phyloP scores from a whole-genome alignment of 2,113 vertebrate species.

The Melanerpes aurifrons region DNA sequence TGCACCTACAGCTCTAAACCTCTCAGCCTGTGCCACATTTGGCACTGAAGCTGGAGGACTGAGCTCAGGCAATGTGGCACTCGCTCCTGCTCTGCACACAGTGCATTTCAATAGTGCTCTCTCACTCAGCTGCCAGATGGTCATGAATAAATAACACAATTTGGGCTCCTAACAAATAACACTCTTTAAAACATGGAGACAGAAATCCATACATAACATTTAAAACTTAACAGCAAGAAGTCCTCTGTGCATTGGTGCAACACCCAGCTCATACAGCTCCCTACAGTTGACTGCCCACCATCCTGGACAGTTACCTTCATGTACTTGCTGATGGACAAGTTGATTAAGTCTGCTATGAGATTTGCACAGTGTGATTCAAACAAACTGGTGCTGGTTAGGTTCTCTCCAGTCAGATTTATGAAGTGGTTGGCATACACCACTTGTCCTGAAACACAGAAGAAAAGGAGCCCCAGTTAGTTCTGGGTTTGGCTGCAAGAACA shows the following conservation, averaged over 20 bases:
- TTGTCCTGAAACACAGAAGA: slow-evolving; percentile 81
- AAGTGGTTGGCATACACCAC: slow-evolving; percentile 91
- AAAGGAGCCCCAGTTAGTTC: slow-evolving; percentile 27
- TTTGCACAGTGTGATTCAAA: slow-evolving; percentile 91
- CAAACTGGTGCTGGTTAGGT: slow-evolving; percentile 88
- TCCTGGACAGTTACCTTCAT: slow-evolving; percentile 83
- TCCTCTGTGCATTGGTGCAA: background rate
- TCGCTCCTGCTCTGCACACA: slow-evolving; percentile 60
- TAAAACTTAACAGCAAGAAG: slow-evolving; percentile 29
- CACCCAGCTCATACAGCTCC: background rate
- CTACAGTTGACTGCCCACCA: background rate
- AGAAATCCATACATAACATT: slow-evolving; percentile 37
- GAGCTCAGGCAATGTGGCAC: slow-evolving; percentile 53
- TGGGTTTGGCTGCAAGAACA: background rate
- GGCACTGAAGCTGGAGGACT: slow-evolving; percentile 42
- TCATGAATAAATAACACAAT: slow-evolving; percentile 69
- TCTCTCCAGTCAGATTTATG: slow-evolving; percentile 90
- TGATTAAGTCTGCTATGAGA: slow-evolving; percentile 89
- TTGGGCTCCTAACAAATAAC: slow-evolving; percentile 58
- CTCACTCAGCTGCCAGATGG: slow-evolving; percentile 53
- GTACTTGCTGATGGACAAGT: slow-evolving; percentile 86
- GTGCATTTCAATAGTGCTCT: slow-evolving; percentile 62
- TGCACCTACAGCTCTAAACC: slow-evolving; percentile 10
- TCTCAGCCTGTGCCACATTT: slow-evolving; percentile 47
- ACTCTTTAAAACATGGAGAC: slow-evolving; percentile 57